Conservation (phyloP, 1,140 invertebrate species). For the Rhopalosiphum maidis region DNA sequence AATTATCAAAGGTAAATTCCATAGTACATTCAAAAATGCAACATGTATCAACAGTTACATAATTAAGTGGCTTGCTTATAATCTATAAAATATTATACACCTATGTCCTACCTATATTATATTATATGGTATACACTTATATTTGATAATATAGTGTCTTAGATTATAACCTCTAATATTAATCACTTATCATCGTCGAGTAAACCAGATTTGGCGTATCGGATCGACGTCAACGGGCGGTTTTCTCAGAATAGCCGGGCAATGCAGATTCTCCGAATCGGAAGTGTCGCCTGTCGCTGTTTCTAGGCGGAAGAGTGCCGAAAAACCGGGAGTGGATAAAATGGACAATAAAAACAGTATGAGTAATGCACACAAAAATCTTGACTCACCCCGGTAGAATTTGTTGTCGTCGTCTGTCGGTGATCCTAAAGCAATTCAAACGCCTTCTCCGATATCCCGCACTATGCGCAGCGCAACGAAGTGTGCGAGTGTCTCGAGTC, state of each 20-base stretch:
- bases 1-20: slow-evolving; percentile 2
- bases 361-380: not conserved
- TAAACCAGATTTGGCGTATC: not conserved
- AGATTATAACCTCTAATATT: slow-evolving; percentile 37
- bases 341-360: not conserved
- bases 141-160: not conserved
- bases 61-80: slow-evolving; percentile 3
- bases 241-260: not conserved
- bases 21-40: not conserved
- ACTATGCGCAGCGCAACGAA: not conserved
- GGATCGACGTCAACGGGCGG: not conserved
- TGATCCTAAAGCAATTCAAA: not conserved
- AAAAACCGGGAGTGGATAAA: not conserved
- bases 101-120: not conserved
- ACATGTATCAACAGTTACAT: not conserved
- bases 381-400: not conserved
- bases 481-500: not conserved
- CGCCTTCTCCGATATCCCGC: not conserved
- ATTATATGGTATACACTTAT: not conserved
- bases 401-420: not conserved
- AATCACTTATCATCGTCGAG: not conserved
- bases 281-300: not conserved
- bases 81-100: not conserved
- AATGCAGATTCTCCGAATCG: not conserved
- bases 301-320: not conserved